Conservation (phyloP, 2,888 invertebrate genomes). For the Alcis repandata region DNA sequence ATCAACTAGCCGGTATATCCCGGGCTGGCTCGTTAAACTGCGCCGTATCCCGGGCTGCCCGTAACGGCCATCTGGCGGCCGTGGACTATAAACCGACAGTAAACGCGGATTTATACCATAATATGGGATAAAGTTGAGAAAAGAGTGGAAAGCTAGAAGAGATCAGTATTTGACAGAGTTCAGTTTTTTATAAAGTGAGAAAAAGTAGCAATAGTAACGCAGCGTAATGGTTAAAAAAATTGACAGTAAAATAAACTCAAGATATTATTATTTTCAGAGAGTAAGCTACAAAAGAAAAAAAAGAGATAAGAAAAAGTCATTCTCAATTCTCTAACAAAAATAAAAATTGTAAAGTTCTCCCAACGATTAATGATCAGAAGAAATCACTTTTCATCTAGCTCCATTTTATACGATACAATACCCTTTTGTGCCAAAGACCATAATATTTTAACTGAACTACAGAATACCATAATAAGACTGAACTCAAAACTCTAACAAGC, state of each 20-base stretch:
- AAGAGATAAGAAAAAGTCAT: no score
- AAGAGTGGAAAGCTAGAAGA: not conserved
- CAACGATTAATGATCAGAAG: not conserved
- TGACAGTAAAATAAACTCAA: no score
- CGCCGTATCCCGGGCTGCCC: not conserved
- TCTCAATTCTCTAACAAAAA: no score
- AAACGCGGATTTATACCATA: conserved; percentile 11
- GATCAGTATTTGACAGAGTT: not conserved
- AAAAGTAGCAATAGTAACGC: not conserved
- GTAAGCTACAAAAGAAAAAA: no score
- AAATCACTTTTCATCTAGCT: not conserved
- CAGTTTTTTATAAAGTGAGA: not conserved
- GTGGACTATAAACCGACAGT: conserved; percentile 9
- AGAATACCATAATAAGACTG: no score
- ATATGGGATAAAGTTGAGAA: not conserved
- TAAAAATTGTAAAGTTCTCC: no score
- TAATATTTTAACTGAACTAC: no score
- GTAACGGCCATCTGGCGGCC: conserved; percentile 5
- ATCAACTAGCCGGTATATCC: not conserved
- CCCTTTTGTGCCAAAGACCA: no score
- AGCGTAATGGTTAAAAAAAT: no score
- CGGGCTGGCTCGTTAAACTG: conserved; percentile 1
- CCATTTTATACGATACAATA: not conserved
- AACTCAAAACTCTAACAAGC: conserved; percentile 14
- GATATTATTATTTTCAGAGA: no score